A percentile compares a stretch with the other conserved stretches of the same genome.
phyloP scores from a whole-genome alignment of 2,113 vertebrate genomes.

The Dascyllus trimaculatus region DNA sequence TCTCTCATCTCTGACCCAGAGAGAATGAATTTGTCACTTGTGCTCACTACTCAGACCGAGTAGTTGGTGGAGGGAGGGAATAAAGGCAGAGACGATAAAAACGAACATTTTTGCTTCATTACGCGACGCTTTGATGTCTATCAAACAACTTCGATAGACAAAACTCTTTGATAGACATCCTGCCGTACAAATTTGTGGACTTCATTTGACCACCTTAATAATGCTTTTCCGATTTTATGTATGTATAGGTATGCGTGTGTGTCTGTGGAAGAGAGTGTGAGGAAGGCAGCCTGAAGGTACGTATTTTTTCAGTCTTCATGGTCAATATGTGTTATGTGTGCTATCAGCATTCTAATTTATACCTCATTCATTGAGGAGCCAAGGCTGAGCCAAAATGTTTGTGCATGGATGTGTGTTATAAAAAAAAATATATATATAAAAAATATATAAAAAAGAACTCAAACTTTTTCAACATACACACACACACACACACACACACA shows the following conservation, averaged over 20 bases:
- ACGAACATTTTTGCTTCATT: conserved; percentile 38
- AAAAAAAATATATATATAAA: no score
- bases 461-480: no score
- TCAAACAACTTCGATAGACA: background rate
- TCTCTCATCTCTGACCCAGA: conserved; percentile 65
- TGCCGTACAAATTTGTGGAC: conserved; percentile 23
- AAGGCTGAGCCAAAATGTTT: background rate
- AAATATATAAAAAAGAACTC: no score
- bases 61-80: conserved; percentile 6
- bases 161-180: no score
- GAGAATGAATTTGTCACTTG: conserved; percentile 64
- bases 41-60: conserved; percentile 18
- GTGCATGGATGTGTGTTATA: no score
- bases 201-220: background rate
- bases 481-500: no score
- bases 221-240: background rate
- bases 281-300: no score
- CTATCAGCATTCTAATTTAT: background rate
- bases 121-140: conserved; percentile 8
- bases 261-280: no score
- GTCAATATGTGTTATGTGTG: no score
- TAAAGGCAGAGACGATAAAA: conserved; percentile 7
- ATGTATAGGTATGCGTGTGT: background rate
- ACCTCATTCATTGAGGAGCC: background rate
- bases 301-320: no score